Evolutionary conservation across 2,888 invertebrate genomes (phyloP).

Genomic region (Orthonevra nobilis): DNA sequence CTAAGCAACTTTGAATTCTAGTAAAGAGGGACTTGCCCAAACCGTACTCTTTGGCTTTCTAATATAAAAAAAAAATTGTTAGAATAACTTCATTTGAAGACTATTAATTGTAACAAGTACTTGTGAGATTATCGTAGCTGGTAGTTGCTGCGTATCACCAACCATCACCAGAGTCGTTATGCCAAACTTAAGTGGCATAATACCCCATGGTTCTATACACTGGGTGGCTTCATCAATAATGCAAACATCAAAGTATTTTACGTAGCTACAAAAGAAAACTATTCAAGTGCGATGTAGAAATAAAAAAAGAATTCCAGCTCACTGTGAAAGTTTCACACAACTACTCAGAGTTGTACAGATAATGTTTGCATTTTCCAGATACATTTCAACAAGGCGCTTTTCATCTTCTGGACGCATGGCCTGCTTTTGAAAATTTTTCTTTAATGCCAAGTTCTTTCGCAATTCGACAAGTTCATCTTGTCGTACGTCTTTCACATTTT

Average conservation of each 20-base stretch:
- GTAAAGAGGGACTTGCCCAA: slow-evolving; percentile 89
- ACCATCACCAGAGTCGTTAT: slow-evolving; percentile 89
- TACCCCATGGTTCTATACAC: slow-evolving; percentile 89
- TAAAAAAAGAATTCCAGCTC: slow-evolving; percentile 33
- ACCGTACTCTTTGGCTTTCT: slow-evolving; percentile 87
- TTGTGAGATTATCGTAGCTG: slow-evolving; percentile 89
- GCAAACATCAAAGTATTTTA: slow-evolving; percentile 83
- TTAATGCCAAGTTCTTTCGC: slow-evolving; percentile 74
- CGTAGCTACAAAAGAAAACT: slow-evolving; percentile 51
- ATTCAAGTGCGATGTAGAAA: slow-evolving; percentile 30
- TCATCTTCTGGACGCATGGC: slow-evolving; percentile 73
- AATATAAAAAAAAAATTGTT: slow-evolving; percentile 16
- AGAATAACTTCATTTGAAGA: no score
- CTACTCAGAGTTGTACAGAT: slow-evolving; percentile 87
- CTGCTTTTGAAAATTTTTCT: slow-evolving; percentile 72
- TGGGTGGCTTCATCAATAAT: slow-evolving; percentile 95
- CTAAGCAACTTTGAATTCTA: slow-evolving; percentile 84
- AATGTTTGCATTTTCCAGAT: slow-evolving; percentile 84
- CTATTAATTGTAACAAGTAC: slow-evolving; percentile 80
- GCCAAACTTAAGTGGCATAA: slow-evolving; percentile 89
- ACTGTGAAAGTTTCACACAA: slow-evolving; percentile 78
- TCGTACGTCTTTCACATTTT: slow-evolving; percentile 69
- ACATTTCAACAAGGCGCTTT: slow-evolving; percentile 74
- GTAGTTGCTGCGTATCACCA: slow-evolving; percentile 93
- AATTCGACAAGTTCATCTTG: slow-evolving; percentile 73